Evolutionary conservation across 2,113 vertebrate genomes (phyloP).

Genomic region (Crypturellus undulatus): DNA sequence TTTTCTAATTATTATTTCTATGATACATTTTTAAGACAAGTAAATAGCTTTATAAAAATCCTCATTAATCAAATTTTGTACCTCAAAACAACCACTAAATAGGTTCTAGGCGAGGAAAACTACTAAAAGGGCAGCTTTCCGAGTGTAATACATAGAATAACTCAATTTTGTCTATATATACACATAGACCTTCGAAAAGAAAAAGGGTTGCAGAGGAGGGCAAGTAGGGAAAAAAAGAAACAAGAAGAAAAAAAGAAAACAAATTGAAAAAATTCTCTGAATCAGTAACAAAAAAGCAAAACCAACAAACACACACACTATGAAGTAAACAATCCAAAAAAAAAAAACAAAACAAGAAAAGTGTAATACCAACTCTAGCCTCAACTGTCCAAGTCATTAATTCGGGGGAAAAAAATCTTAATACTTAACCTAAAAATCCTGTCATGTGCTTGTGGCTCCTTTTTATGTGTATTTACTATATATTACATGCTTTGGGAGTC

Average conservation of each 20-base stretch:
- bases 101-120: background rate
- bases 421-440: background rate
- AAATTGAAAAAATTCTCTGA: too few species aligned
- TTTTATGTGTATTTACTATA: background rate
- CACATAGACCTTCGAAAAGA: background rate
- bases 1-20: background rate
- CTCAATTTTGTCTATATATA: background rate
- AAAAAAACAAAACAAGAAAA: too few species aligned
- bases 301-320: too few species aligned
- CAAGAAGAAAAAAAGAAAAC: too few species aligned
- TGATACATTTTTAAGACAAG: background rate
- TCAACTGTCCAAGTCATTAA: background rate
- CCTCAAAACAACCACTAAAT: background rate
- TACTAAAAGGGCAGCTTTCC: background rate
- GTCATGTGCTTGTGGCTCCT: background rate
- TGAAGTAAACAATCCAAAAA: too few species aligned
- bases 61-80: background rate
- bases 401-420: background rate
- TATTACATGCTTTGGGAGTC: background rate
- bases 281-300: too few species aligned
- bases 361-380: too few species aligned
- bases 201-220: too few species aligned
- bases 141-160: background rate
- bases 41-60: background rate
- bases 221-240: too few species aligned